Conservation (phyloP, 2,113 vertebrate genomes). For the Picathartes gymnocephalus region DNA sequence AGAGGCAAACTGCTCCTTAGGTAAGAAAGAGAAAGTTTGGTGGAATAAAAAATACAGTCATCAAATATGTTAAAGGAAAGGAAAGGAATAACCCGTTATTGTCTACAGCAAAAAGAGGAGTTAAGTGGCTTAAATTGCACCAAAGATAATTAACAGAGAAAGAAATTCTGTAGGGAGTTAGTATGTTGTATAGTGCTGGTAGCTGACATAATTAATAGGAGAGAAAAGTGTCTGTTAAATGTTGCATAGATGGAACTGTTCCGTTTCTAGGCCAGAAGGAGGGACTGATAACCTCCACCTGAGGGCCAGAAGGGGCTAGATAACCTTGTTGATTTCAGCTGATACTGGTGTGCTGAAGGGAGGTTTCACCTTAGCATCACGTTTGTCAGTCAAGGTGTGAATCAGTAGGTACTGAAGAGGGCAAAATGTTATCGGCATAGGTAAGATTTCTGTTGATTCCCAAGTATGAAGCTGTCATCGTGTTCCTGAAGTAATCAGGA, state of each 20-base stretch:
- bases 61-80: accelerated
- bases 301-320: background rate
- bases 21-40: background rate
- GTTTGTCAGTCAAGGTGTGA: background rate
- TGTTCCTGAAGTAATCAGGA: background rate
- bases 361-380: background rate
- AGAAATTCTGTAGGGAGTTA: background rate
- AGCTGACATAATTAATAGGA: background rate
- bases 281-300: background rate
- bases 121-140: background rate
- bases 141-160: background rate
- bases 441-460: background rate
- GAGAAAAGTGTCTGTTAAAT: background rate
- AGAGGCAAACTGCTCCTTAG: background rate
- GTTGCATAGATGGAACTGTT: background rate
- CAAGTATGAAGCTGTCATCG: background rate
- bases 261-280: background rate
- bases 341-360: background rate
- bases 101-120: background rate
- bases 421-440: background rate
- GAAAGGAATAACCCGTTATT: background rate
- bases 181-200: background rate
- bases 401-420: background rate
- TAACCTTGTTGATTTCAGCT: background rate
- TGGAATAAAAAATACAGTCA: background rate